phyloP scores from a whole-genome alignment of 64 coral and sea anemone species.

The Pocillopora damicornis region DNA sequence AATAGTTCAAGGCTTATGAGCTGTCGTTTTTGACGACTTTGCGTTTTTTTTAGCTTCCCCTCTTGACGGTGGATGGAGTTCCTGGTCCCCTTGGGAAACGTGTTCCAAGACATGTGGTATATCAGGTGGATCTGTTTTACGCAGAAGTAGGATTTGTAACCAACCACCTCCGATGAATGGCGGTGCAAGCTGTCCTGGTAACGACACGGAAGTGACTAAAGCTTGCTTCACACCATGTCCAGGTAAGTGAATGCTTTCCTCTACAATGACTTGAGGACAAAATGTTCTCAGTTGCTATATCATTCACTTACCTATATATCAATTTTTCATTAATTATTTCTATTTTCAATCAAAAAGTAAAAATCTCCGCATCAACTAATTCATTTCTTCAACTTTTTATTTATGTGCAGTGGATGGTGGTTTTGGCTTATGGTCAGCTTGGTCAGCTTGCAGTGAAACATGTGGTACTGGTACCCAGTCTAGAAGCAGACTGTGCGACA shows the following conservation, averaged over 20 bases:
- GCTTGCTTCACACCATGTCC: slow-evolving; percentile 84
- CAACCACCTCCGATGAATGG: slow-evolving; percentile 87
- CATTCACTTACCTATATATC: no score
- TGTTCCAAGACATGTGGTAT: slow-evolving; percentile 85
- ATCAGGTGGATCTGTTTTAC: slow-evolving; percentile 49
- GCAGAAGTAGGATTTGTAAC: slow-evolving; percentile 69
- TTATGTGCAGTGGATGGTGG: slow-evolving; percentile 74
- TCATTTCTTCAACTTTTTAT: neutral
- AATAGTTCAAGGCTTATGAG: neutral
- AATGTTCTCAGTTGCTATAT: neutral
- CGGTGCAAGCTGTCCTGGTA: slow-evolving; percentile 66
- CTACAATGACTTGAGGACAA: neutral
- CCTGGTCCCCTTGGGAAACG: slow-evolving; percentile 66
- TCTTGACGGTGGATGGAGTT: slow-evolving; percentile 78
- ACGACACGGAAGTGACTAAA: slow-evolving; percentile 56
- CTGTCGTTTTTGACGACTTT: neutral
- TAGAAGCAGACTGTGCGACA: slow-evolving; percentile 55
- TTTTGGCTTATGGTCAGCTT: slow-evolving; percentile 70
- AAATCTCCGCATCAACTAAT: no score
- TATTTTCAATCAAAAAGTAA: no score
- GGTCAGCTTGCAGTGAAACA: slow-evolving; percentile 70
- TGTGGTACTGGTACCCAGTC: slow-evolving; percentile 78
- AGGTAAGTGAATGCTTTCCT: slow-evolving; percentile 27
- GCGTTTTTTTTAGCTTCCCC: slow-evolving; percentile 49
- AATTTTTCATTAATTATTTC: no score